Evolutionary conservation across 2,797 vertebrate genomes (phyloP).

Genomic region (Trachurus trachurus): DNA sequence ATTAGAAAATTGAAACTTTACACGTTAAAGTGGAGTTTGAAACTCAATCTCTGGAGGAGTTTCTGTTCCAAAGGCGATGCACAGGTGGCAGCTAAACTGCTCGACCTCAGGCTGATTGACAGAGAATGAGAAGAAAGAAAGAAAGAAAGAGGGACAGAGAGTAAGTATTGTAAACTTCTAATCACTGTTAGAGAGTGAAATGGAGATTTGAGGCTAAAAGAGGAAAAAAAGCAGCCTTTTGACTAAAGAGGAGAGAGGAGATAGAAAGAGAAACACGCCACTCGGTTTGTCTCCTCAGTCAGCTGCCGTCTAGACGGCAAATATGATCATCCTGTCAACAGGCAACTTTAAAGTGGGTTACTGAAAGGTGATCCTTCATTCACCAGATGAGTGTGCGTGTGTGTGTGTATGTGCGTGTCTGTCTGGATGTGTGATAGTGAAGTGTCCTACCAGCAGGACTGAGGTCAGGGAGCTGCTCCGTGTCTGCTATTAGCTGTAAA

Average conservation of each 20-base stretch:
- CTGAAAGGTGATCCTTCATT: slow-evolving; percentile 65
- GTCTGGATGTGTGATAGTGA: slow-evolving; percentile 7
- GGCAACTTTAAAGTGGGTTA: slow-evolving; percentile 61
- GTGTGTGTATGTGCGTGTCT: not conserved
- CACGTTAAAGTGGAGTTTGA: slow-evolving; percentile 24
- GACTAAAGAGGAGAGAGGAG: slow-evolving; percentile 10
- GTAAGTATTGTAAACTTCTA: slow-evolving; percentile 15
- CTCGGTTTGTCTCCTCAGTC: slow-evolving; percentile 55
- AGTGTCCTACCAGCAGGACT: slow-evolving; percentile 7
- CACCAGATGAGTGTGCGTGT: slow-evolving; percentile 28
- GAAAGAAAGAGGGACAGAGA: not conserved
- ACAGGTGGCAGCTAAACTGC: slow-evolving; percentile 30
- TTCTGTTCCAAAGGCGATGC: not conserved
- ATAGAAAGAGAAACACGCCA: slow-evolving; percentile 16
- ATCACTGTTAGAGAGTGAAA: slow-evolving; percentile 23
- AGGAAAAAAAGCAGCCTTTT: slow-evolving; percentile 11
- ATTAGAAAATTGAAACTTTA: not conserved
- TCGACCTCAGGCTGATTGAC: slow-evolving; percentile 4
- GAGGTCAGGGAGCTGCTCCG: not conserved
- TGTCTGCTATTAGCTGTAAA: not conserved
- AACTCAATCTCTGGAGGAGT: slow-evolving; percentile 24
- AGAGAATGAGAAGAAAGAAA: not conserved
- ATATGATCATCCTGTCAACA: slow-evolving; percentile 69
- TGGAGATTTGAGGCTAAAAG: not conserved
- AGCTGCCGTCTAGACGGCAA: slow-evolving; percentile 63